Evolutionary conservation across 2,797 vertebrate genomes (phyloP).

Genomic region (Ceyx erithaca): DNA sequence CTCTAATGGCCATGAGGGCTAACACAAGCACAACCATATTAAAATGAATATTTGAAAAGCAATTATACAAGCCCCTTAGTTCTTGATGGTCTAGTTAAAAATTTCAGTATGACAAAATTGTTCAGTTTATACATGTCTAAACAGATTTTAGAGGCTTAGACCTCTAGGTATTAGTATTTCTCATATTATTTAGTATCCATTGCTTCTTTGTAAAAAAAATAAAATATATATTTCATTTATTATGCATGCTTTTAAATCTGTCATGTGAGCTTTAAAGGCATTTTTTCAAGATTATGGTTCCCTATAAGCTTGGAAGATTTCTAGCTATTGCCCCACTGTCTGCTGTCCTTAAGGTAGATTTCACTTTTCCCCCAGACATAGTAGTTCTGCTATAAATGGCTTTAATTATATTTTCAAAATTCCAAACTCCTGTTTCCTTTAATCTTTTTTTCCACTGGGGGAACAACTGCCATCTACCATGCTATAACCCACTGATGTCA

Average conservation of each 20-base stretch:
- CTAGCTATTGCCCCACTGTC: neutral
- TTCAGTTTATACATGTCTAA: neutral
- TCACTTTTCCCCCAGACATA: neutral
- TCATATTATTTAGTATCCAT: too few relatives aligned
- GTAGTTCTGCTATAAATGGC: neutral
- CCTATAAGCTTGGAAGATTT: neutral
- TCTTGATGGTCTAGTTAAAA: neutral
- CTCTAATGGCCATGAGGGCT: neutral
- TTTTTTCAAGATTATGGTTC: neutral
- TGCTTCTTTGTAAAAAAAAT: too few relatives aligned
- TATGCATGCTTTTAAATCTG: neutral
- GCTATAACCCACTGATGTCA: neutral
- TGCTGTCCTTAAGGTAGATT: neutral
- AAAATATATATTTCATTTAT: too few relatives aligned
- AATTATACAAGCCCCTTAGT: neutral
- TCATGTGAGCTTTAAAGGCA: neutral
- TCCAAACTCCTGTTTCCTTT: neutral
- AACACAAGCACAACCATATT: neutral
- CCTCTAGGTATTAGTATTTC: too few relatives aligned
- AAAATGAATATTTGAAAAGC: neutral
- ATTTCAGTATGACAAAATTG: neutral
- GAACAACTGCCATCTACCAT: neutral
- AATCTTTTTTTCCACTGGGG: neutral
- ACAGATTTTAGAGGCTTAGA: too few relatives aligned
- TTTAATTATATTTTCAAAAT: slow-evolving; percentile 27